These are phyloP conservation scores for Drosophila elegans DNA, from an alignment of 1,140 invertebrate species.

Conservation along the genomic window DNA sequence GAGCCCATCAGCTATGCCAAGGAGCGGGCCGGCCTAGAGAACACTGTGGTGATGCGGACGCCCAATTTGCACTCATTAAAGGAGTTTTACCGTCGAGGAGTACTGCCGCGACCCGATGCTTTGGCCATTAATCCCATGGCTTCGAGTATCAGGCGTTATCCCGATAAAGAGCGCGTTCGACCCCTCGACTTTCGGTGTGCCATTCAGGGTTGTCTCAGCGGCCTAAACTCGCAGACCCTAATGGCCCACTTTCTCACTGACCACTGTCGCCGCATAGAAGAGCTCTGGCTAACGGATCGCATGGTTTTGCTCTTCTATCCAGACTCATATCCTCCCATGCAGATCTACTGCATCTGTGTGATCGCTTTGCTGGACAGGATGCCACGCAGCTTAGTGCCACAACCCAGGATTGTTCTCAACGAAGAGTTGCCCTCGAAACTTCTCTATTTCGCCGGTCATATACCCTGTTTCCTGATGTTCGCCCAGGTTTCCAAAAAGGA, in stretches of 20 bases:
- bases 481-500: not conserved
- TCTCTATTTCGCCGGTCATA: constrained; percentile 21
- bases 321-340: not conserved
- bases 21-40: not conserved
- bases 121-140: constrained; percentile 7
- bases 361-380: constrained; percentile 5
- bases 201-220: not conserved
- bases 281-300: constrained; percentile 23
- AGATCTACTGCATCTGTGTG: constrained; percentile 12
- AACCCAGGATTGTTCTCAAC: not conserved
- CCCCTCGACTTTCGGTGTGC: not conserved
- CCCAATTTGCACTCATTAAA: constrained; percentile 12
- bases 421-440: not conserved
- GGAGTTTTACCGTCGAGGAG: constrained; percentile 1
- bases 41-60: not conserved
- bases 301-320: constrained; percentile 9
- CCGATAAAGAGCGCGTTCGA: rapidly evolving
- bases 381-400: not conserved
- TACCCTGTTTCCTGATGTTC: constrained; percentile 20
- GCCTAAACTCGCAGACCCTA: not conserved
- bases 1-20: not conserved
- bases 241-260: constrained; percentile 23
- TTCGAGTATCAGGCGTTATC: not conserved
- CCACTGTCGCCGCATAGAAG: constrained; percentile 27
- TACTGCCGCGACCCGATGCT: constrained; percentile 16